Percentiles rank a stretch among this genome's conserved stretches.
Evolutionary conservation across 2,113 vertebrate genomes (phyloP).

Genomic region (Chaenogobius annularis): DNA sequence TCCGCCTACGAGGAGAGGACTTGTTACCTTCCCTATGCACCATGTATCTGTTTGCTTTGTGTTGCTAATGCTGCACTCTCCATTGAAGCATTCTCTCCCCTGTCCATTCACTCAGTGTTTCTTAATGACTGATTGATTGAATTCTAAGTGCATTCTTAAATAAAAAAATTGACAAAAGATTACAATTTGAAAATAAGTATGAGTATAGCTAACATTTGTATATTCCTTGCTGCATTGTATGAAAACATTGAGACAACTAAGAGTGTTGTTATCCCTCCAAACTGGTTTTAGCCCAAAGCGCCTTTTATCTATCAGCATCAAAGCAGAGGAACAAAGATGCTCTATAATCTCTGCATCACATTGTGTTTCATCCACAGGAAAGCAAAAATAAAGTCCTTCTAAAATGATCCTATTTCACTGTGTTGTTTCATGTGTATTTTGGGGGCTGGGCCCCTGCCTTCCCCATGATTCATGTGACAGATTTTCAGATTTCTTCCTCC

Average conservation of each 20-base stretch:
- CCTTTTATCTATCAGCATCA: slow-evolving; percentile 44
- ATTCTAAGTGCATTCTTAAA: background rate
- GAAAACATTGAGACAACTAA: slow-evolving; percentile 25
- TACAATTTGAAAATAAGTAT: too few species aligned
- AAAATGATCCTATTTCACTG: slow-evolving; percentile 27
- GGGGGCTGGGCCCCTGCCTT: too few species aligned
- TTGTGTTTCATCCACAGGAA: slow-evolving; percentile 40
- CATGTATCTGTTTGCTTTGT: too few species aligned
- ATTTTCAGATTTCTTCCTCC: slow-evolving; percentile 44
- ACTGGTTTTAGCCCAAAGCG: slow-evolving; percentile 34
- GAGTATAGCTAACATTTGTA: background rate
- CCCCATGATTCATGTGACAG: slow-evolving; percentile 40
- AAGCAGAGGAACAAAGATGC: slow-evolving; percentile 39
- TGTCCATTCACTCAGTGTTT: background rate
- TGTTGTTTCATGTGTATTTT: too few species aligned
- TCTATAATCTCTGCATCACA: slow-evolving; percentile 49
- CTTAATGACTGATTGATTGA: background rate
- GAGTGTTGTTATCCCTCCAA: slow-evolving; percentile 31
- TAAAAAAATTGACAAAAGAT: too few species aligned
- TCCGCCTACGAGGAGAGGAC: too few species aligned
- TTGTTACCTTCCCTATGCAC: too few species aligned
- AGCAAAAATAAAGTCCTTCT: slow-evolving; percentile 12
- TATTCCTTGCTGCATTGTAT: background rate
- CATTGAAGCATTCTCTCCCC: background rate
- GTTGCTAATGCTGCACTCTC: background rate